Percentiles rank a stretch among this genome's conserved stretches.
Conservation (phyloP, 2,113 vertebrate genomes). For the Tiliqua scincoides region DNA sequence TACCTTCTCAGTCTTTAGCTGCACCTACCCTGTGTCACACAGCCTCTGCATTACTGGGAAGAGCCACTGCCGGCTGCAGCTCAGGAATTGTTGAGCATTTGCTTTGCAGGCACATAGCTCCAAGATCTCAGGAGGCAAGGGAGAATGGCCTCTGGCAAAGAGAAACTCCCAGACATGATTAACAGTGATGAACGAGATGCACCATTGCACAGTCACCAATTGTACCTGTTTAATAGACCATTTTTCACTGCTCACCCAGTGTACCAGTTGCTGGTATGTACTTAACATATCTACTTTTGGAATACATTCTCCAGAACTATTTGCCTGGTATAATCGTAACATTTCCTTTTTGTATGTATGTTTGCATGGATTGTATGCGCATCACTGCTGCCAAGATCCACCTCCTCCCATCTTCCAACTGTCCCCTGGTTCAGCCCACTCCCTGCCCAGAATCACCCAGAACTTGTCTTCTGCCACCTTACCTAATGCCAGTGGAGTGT, state of each 20-base stretch:
- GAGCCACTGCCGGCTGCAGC: not conserved
- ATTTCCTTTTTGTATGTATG: not conserved
- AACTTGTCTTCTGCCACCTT: no score
- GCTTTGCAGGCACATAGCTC: not conserved
- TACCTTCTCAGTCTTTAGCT: not conserved
- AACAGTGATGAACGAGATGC: not conserved
- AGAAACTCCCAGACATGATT: not conserved
- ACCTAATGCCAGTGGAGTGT: no score
- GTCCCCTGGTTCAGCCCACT: no score
- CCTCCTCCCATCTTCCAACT: no score
- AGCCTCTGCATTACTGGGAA: not conserved
- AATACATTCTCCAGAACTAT: not conserved
- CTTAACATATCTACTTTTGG: not conserved
- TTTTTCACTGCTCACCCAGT: not conserved
- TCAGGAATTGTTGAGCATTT: not conserved
- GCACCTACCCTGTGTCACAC: not conserved
- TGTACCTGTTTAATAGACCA: not conserved
- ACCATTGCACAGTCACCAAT: not conserved
- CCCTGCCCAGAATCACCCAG: no score
- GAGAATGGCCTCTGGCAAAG: not conserved
- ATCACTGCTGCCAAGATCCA: no score
- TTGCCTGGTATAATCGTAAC: not conserved
- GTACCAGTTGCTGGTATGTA: not conserved
- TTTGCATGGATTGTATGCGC: no score
- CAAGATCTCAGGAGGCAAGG: not conserved